Base-by-base conservation (phyloP, 2,113 vertebrate species). In the Natator depressus region DNA sequence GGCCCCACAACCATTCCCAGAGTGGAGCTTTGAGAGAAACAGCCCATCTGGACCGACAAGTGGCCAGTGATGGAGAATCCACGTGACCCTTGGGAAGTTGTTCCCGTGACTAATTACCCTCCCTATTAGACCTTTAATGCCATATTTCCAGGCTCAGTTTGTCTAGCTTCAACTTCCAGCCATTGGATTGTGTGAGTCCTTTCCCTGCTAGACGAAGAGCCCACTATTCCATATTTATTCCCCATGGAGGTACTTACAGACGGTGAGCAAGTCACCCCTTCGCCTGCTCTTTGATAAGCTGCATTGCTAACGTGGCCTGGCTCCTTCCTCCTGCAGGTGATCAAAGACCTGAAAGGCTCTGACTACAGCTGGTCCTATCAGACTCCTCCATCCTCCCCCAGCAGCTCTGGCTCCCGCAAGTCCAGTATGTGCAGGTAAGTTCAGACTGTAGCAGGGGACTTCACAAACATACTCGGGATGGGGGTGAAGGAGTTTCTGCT, bases 301-400 rank as follows among this genome's bases (percentile, higher is more conserved):
- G 27, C 51, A 16, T 3, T 29, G 42, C 84, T 47, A 80, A 29
- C 3, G 57, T 94, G 57, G 93, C 10, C 2, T 42, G 35, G 4
- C 24, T 19, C 0, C 31, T 76, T 51, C 87, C 88, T 76, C 51
- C 82, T 81, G 13, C 98, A 99, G 99, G 99, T 99, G 92, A 99
- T 99, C 97, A 98, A 99, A 94, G 99, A 99, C 96, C 97, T 99
- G 95, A 99, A 99, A 97, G 99, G 99, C 82, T 99, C 99, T 0
- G 99, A 99, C 96, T 99, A 99, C 91, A 99, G 98, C 97, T 99
- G 99, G 99, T 99, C 99, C 47, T 99, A 99, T 97, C 99, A 99
- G 98, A 99, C 99, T 0, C 99, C 99, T 0, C 99, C 99, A 0
- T 99, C 99, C 0, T 99, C 99, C 0, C 99, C 99, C 80, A 99